A percentile compares a stretch with the other conserved stretches of the same genome.
These are phyloP conservation scores for Todiramphus chloris DNA, from an alignment of 2,113 vertebrate genomes.

Conservation along the genomic window DNA sequence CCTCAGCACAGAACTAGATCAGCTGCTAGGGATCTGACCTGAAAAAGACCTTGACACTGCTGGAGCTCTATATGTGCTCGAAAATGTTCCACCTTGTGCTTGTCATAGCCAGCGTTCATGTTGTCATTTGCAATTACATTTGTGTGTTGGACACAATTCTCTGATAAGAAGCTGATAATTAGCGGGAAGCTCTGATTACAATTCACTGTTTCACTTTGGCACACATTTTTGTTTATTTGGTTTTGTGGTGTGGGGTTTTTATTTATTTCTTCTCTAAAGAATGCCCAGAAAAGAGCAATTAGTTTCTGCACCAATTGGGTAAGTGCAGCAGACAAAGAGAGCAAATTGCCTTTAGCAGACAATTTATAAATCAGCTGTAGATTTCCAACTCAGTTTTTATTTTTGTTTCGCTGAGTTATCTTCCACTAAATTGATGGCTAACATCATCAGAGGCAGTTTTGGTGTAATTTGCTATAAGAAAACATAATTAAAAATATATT, in stretches of 20 bases:
- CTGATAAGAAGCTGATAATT: neutral
- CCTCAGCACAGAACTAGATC: constrained; percentile 61
- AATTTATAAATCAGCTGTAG: constrained; percentile 62
- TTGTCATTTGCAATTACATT: constrained; percentile 25
- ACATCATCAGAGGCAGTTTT: neutral
- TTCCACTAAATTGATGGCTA: constrained; percentile 4
- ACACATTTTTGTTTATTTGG: neutral
- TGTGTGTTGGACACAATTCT: neutral
- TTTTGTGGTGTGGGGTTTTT: neutral
- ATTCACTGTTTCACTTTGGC: constrained; percentile 6
- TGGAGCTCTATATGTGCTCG: neutral
- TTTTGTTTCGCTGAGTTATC: constrained; percentile 33
- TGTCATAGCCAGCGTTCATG: neutral
- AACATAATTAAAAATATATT: constrained; percentile 54
- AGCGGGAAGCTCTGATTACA: neutral
- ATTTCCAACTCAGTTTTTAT: constrained; percentile 41
- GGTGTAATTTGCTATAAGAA: constrained; percentile 12
- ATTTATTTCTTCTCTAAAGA: neutral
- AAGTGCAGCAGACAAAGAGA: constrained; percentile 58
- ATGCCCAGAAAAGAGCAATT: constrained; percentile 61
- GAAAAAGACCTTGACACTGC: constrained; percentile 66
- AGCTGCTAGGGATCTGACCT: constrained; percentile 66
- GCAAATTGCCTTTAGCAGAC: constrained; percentile 59
- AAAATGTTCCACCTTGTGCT: constrained; percentile 40
- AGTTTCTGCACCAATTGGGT: constrained; percentile 57